Evolutionary conservation across 1,140 invertebrate species (phyloP).

Genomic region (Solenopsis fugax): DNA sequence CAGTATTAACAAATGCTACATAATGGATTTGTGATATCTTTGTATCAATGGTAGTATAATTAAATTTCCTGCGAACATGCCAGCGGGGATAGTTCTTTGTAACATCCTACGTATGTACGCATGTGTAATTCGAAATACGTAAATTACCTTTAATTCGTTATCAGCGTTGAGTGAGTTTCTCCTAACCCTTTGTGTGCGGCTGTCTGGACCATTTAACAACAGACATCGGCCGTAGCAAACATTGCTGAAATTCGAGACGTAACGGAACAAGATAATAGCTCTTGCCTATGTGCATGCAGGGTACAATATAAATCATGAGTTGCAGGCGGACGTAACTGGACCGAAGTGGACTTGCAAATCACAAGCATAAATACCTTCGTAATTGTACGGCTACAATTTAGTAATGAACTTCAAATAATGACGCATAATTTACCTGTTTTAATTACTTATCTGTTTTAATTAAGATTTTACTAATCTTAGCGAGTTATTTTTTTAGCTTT

Average conservation of each 20-base stretch:
- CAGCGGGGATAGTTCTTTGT: neutral
- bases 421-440: neutral
- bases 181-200: neutral
- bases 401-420: neutral
- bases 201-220: conserved; percentile 39
- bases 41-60: neutral
- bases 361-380: neutral
- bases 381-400: neutral
- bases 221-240: conserved; percentile 10
- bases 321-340: neutral
- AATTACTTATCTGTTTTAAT: neutral
- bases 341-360: conserved; percentile 13
- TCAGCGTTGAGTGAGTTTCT: neutral
- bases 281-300: neutral
- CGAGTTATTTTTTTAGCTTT: neutral
- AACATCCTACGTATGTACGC: neutral
- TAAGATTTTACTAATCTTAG: neutral
- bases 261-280: conserved; percentile 22
- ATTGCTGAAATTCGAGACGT: conserved; percentile 31
- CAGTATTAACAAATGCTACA: conserved; percentile 9
- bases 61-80: neutral
- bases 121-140: neutral
- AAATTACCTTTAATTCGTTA: conserved; percentile 8
- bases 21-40: conserved; percentile 35
- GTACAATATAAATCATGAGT: neutral